Percentiles rank a stretch among this genome's conserved stretches.
Conservation (phyloP, 2,113 vertebrate species). For the Zingel zingel region DNA sequence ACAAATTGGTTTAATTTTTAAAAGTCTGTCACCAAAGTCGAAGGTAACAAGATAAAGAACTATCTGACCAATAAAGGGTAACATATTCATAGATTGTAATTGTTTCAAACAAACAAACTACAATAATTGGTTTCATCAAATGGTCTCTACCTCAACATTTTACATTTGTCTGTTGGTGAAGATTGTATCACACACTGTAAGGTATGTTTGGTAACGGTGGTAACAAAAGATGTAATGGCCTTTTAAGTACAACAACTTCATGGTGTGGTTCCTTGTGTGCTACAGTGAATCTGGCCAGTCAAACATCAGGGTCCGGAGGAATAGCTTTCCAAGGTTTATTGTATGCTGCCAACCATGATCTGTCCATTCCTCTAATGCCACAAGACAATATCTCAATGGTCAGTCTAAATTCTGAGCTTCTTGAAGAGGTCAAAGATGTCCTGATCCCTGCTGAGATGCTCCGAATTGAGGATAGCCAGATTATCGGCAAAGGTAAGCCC, state of each 20-base stretch:
- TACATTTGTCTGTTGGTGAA: neutral
- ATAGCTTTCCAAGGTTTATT: slow-evolving; percentile 66
- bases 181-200: neutral
- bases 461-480: slow-evolving; percentile 83
- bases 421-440: slow-evolving; percentile 95
- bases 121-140: too few relatives aligned
- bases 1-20: too few relatives aligned
- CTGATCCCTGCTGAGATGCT: slow-evolving; percentile 90
- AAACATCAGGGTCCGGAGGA: slow-evolving; percentile 51
- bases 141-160: neutral
- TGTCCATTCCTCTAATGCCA: slow-evolving; percentile 84
- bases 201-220: neutral
- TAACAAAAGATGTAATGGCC: neutral
- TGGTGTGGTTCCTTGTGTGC: neutral
- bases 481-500: slow-evolving; percentile 94
- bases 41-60: too few relatives aligned
- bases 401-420: slow-evolving; percentile 84
- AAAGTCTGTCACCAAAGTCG: too few relatives aligned
- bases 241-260: neutral
- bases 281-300: slow-evolving; percentile 60
- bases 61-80: too few relatives aligned
- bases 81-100: too few relatives aligned
- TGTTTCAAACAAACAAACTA: too few relatives aligned
- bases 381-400: slow-evolving; percentile 82
- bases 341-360: slow-evolving; percentile 71